Conservation (phyloP, 2,113 vertebrate genomes). For the Tamias sibiricus region DNA sequence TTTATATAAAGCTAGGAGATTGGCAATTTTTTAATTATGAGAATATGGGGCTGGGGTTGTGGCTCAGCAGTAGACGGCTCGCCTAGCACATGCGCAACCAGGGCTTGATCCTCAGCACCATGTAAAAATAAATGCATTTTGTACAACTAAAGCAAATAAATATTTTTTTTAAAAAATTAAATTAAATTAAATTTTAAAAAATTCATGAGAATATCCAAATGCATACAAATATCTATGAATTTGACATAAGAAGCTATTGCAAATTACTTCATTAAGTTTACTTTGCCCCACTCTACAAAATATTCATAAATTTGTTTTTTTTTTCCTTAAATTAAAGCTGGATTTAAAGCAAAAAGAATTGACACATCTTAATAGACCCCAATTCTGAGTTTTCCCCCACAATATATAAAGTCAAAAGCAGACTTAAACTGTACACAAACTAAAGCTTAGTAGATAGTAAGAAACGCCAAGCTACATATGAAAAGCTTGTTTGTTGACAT, state of each 20-base stretch:
- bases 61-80: no score
- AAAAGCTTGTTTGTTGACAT: neutral
- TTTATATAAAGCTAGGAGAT: neutral
- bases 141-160: no score
- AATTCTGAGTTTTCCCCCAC: neutral
- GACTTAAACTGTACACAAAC: neutral
- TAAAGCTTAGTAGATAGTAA: neutral
- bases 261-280: neutral
- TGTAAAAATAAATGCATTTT: no score
- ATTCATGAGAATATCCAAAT: neutral
- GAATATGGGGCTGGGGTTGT: neutral
- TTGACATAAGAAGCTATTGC: neutral
- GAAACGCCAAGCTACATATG: neutral
- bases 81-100: no score
- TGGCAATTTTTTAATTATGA: neutral
- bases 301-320: neutral
- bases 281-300: neutral
- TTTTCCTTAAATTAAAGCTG: conserved; percentile 15
- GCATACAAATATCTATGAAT: neutral
- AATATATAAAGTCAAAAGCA: neutral
- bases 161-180: no score
- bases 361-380: neutral
- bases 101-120: no score
- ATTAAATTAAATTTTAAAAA: no score
- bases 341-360: neutral